Percentiles rank a stretch among this genome's conserved stretches.
Conservation (phyloP, 2,797 vertebrate genomes). For the Lagorchestes hirsutus region DNA sequence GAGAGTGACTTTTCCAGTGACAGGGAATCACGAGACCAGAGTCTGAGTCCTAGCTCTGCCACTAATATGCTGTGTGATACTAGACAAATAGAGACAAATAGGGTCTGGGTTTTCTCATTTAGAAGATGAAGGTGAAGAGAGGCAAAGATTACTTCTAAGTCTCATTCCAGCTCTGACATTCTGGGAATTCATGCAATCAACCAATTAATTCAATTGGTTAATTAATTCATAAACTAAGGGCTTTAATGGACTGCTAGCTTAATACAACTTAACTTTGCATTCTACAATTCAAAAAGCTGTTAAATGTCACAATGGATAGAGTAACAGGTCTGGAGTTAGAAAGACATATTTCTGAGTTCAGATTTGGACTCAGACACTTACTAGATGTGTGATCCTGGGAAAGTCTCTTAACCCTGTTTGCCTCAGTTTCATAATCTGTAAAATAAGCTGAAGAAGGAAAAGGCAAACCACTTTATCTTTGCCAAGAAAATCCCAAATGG, state of each 20-base stretch:
- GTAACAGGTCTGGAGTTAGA: neutral
- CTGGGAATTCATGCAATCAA: neutral
- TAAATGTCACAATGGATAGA: neutral
- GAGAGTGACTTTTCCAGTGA: neutral
- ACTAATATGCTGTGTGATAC: neutral
- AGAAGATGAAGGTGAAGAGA: neutral
- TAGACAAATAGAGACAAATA: neutral
- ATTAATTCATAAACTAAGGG: neutral
- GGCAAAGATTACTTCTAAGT: neutral
- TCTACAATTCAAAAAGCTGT: neutral
- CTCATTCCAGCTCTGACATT: neutral
- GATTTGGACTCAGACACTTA: neutral
- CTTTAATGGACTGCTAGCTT: neutral
- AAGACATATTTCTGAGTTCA: neutral
- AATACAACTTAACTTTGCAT: neutral
- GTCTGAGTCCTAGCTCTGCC: neutral
- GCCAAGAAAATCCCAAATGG: neutral
- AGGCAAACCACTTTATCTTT: neutral
- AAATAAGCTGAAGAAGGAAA: neutral
- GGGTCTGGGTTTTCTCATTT: neutral
- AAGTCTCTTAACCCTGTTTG: neutral
- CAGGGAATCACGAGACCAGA: neutral
- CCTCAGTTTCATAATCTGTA: neutral
- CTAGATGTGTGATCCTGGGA: neutral
- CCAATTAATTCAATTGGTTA: neutral